These are phyloP conservation scores for Capitulum mitella DNA, from an alignment of 2,888 invertebrate species.

Conservation along the genomic window DNA sequence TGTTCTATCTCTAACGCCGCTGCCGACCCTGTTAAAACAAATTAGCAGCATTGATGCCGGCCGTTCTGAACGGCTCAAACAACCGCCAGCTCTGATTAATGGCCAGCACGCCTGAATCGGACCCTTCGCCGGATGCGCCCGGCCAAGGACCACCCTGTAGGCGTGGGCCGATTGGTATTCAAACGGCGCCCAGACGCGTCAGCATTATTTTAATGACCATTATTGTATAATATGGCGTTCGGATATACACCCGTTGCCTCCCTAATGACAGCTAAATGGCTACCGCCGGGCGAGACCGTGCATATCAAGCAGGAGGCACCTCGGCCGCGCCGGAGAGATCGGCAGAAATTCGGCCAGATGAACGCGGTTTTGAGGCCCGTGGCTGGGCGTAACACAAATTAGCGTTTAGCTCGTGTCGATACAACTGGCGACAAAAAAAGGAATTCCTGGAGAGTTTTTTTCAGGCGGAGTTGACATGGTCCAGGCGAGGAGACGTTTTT, in stretches of 20 bases:
- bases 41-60: not conserved
- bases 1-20: not conserved
- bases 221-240: constrained; percentile 5
- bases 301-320: not conserved
- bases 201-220: not conserved
- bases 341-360: too few species aligned
- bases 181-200: not conserved
- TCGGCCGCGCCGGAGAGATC: too few species aligned
- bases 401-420: too few species aligned
- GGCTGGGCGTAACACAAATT: too few species aligned
- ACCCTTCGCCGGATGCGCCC: too few species aligned
- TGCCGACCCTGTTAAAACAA: not conserved
- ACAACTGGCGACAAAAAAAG: too few species aligned
- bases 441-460: too few species aligned
- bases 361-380: too few species aligned
- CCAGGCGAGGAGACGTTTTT: too few species aligned
- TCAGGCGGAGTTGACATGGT: too few species aligned
- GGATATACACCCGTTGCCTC: not conserved
- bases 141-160: not conserved
- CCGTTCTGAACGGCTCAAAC: not conserved
- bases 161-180: not conserved
- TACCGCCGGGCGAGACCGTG: not conserved
- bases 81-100: not conserved
- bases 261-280: not conserved
- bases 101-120: not conserved